Evolutionary conservation across 2,888 invertebrate species (phyloP).

Genomic region (Papilio demoleus): DNA sequence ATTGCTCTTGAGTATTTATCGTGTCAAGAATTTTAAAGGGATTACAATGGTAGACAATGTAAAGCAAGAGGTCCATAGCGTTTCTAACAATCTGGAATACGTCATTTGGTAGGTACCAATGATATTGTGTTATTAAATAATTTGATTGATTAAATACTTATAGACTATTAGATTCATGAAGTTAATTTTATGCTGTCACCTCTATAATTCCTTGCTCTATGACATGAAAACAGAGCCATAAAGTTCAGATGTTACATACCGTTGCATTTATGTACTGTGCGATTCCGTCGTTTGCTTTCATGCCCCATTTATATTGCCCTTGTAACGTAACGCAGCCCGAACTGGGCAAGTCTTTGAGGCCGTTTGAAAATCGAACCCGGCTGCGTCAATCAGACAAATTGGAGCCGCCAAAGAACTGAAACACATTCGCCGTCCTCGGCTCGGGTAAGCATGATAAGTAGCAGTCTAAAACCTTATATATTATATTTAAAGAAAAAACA

Average conservation of each 20-base stretch:
- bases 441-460: constrained; percentile 15
- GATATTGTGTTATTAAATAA: no score
- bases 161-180: no score
- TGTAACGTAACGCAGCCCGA: constrained; percentile 51
- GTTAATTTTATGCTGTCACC: no score
- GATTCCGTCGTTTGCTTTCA: constrained; percentile 49
- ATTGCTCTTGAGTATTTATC: no score
- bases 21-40: no score
- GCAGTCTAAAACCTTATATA: neutral
- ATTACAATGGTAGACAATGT: no score
- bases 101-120: no score
- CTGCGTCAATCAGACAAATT: constrained; percentile 80
- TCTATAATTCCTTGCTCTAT: neutral
- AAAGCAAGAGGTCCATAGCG: no score
- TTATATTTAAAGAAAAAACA: neutral
- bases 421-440: constrained; percentile 49
- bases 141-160: no score
- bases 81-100: no score
- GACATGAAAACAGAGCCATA: neutral
- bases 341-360: constrained; percentile 70
- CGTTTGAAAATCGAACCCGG: constrained; percentile 73
- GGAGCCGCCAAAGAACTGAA: constrained; percentile 73
- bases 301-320: constrained; percentile 57
- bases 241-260: neutral
- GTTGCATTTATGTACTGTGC: constrained; percentile 31